Percentiles rank a stretch among this genome's conserved stretches.
These are phyloP conservation scores for Okamejei kenojei DNA, from an alignment of 2,797 vertebrate species.

Conservation along the genomic window DNA sequence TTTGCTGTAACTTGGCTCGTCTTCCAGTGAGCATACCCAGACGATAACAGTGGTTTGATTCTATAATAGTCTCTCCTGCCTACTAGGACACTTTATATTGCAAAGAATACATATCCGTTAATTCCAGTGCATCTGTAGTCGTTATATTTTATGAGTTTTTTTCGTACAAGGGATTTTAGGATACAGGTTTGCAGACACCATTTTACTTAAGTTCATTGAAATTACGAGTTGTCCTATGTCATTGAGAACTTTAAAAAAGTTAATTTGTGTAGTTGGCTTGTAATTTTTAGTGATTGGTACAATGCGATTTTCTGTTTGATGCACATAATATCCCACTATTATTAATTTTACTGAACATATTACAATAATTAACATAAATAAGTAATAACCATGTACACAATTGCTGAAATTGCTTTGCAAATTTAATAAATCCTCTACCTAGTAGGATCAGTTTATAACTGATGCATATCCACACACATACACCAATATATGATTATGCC, in stretches of 20 bases:
- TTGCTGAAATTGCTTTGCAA: neutral
- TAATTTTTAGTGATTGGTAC: neutral
- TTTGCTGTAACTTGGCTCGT: neutral
- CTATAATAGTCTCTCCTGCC: neutral
- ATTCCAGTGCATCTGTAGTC: neutral
- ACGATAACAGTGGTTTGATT: slow-evolving; percentile 14
- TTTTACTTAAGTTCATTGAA: slow-evolving; percentile 27
- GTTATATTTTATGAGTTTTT: slow-evolving; percentile 30
- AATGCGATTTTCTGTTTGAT: neutral
- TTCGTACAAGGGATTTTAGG: neutral
- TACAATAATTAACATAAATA: neutral
- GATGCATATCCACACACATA: neutral
- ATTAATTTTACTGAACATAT: neutral
- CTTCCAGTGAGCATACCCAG: neutral
- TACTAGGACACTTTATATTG: slow-evolving; percentile 24
- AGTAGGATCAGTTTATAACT: neutral
- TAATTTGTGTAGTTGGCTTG: neutral
- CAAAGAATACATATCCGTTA: slow-evolving; percentile 5
- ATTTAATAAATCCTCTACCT: neutral
- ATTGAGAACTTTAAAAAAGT: neutral
- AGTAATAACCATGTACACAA: neutral
- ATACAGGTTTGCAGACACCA: slow-evolving; percentile 11
- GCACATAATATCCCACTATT: neutral
- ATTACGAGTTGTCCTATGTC: neutral
- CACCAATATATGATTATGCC: neutral